Evolutionary conservation across 1,140 invertebrate species (phyloP).

Genomic region (Armadillidium nasatum): DNA sequence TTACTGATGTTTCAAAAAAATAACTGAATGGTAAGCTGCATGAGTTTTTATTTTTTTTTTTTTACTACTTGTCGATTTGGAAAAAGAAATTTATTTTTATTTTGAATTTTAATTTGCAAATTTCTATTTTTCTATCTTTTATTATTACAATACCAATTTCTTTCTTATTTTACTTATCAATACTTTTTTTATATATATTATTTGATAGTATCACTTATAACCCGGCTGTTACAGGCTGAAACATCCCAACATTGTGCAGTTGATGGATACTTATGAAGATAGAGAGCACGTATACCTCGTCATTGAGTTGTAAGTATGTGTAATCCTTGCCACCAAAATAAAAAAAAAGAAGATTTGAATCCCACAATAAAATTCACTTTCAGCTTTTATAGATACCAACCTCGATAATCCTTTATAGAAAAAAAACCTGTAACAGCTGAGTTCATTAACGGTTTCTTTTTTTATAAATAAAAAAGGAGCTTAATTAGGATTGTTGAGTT

Average conservation of each 20-base stretch:
- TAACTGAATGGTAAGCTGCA: too few relatives aligned
- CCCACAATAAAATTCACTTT: not conserved
- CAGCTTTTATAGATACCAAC: not conserved
- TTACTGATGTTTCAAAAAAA: too few relatives aligned
- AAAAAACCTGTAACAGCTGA: conserved; percentile 2
- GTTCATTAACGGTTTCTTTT: not conserved
- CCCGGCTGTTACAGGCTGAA: conserved; percentile 70
- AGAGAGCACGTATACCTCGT: conserved; percentile 96
- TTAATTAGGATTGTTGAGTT: too few relatives aligned
- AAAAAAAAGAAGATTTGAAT: not conserved
- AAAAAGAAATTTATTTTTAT: too few relatives aligned
- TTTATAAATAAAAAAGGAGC: too few relatives aligned
- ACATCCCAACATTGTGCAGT: conserved; percentile 97
- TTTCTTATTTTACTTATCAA: conserved; percentile 40
- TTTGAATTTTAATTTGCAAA: not conserved
- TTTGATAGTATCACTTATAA: not conserved
- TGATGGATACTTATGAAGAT: conserved; percentile 97
- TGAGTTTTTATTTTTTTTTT: too few relatives aligned
- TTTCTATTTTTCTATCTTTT: conserved; percentile 23
- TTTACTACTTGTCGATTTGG: too few relatives aligned
- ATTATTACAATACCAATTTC: conserved; percentile 23
- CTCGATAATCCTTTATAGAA: too few relatives aligned
- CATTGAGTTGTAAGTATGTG: conserved; percentile 88
- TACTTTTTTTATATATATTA: not conserved
- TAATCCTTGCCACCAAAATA: not conserved